These are phyloP conservation scores for Standfussiana lucernea DNA, from an alignment of 2,888 invertebrate genomes.

Conservation along the genomic window DNA sequence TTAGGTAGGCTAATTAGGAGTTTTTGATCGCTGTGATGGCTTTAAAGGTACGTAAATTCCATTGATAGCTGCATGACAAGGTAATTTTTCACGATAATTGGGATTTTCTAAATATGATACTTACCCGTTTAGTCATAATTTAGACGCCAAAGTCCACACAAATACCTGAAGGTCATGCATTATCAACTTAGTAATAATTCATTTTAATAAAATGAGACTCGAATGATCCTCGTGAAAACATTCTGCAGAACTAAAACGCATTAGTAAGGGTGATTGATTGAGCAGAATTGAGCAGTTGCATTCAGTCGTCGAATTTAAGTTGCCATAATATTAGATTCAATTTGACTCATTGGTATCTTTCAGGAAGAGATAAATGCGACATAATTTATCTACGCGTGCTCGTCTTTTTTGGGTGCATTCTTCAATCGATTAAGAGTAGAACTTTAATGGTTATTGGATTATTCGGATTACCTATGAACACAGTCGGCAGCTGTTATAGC, in stretches of 20 bases:
- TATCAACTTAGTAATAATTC: background rate
- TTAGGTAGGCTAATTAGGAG: background rate
- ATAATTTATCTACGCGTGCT: background rate
- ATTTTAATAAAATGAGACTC: conserved; percentile 1
- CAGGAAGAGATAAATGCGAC: background rate
- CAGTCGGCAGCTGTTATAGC: conserved; percentile 85
- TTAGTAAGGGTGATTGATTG: background rate
- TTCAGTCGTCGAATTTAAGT: background rate
- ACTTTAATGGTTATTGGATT: conserved; percentile 26
- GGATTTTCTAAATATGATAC: background rate
- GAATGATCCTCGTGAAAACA: background rate
- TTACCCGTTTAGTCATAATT: background rate
- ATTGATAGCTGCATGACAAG: conserved; percentile 1
- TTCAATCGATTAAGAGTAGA: background rate
- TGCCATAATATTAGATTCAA: background rate
- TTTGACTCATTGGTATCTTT: background rate
- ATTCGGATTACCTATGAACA: conserved; percentile 81
- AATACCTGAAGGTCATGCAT: background rate
- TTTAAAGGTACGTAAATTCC: background rate
- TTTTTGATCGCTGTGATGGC: background rate
- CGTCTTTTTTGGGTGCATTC: background rate
- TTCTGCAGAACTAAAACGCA: background rate
- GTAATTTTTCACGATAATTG: conserved; percentile 8
- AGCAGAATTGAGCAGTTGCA: background rate
- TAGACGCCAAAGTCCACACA: background rate